A percentile compares a stretch with the other conserved stretches of the same genome.
Conservation (phyloP, 2,113 vertebrate genomes). For the Nanorana parkeri region DNA sequence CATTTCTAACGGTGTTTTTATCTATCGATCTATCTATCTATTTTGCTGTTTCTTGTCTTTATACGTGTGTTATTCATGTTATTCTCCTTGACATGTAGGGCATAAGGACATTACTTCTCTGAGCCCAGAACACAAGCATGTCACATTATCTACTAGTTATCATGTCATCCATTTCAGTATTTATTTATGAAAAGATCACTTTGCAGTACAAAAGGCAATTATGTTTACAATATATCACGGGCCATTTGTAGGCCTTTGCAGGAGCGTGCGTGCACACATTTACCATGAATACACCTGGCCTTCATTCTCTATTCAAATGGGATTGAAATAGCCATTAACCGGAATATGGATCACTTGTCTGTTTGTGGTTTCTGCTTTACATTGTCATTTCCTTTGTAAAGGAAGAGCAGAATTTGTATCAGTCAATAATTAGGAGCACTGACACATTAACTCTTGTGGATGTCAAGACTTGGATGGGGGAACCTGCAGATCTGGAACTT, state of each 20-base stretch:
- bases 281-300: conserved; percentile 14
- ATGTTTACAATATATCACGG: conserved; percentile 16
- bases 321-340: not conserved
- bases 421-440: not conserved
- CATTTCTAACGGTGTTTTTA: too few species aligned
- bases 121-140: not conserved
- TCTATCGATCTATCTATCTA: too few species aligned
- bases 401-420: not conserved
- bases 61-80: too few species aligned
- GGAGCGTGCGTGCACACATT: not conserved
- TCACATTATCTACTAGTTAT: not conserved
- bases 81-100: not conserved
- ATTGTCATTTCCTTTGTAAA: not conserved
- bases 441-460: too few species aligned
- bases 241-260: not conserved
- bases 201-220: not conserved
- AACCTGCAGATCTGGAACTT: too few species aligned
- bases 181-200: conserved; percentile 3
- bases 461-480: too few species aligned
- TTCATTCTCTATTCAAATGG: conserved; percentile 8
- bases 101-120: not conserved
- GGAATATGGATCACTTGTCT: conserved; percentile 24
- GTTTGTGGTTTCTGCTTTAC: not conserved
- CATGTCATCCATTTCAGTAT: not conserved
- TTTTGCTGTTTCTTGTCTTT: too few species aligned